A percentile compares a stretch with the other conserved stretches of the same genome.
phyloP scores from a whole-genome alignment of 1,140 invertebrate species.

The Zaprionus lachaisei region DNA sequence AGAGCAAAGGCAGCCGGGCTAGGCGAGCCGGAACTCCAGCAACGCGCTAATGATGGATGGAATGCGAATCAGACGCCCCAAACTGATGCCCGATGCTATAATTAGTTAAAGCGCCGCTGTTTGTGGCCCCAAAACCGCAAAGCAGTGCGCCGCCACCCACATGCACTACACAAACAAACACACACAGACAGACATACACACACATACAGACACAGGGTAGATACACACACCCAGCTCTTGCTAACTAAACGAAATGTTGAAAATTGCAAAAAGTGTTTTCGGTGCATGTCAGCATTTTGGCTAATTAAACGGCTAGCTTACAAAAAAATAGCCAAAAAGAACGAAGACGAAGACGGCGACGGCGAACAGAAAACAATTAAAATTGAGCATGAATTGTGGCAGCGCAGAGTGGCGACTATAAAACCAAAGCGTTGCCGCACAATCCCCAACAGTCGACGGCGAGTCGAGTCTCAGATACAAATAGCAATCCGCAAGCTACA shows the following conservation, averaged over 20 bases:
- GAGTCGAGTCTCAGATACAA: neutral
- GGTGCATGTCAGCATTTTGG: slow-evolving; percentile 64
- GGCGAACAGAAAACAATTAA: slow-evolving; percentile 75
- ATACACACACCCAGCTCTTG: neutral
- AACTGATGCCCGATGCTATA: slow-evolving; percentile 50
- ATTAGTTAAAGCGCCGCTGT: slow-evolving; percentile 63
- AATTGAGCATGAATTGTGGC: slow-evolving; percentile 52
- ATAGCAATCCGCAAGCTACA: neutral
- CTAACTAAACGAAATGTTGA: slow-evolving; percentile 22
- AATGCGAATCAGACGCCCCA: slow-evolving; percentile 8
- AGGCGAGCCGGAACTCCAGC: slow-evolving; percentile 73
- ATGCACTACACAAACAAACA: neutral
- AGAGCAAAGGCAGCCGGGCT: slow-evolving; percentile 27
- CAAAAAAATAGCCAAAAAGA: slow-evolving; percentile 24
- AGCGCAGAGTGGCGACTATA: slow-evolving; percentile 53
- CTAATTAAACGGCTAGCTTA: slow-evolving; percentile 68
- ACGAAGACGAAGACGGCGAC: slow-evolving; percentile 28
- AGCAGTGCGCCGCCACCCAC: slow-evolving; percentile 23
- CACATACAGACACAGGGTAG: neutral
- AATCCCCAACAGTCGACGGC: slow-evolving; percentile 56
- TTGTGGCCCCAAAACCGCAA: slow-evolving; percentile 49
- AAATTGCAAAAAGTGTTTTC: slow-evolving; percentile 59
- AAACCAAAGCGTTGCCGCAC: slow-evolving; percentile 50
- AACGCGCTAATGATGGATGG: slow-evolving; percentile 58
- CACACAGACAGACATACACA: neutral